phyloP scores from a whole-genome alignment of 92 coral and sea anemone genomes.

The Anthopleura xanthogrammica region DNA sequence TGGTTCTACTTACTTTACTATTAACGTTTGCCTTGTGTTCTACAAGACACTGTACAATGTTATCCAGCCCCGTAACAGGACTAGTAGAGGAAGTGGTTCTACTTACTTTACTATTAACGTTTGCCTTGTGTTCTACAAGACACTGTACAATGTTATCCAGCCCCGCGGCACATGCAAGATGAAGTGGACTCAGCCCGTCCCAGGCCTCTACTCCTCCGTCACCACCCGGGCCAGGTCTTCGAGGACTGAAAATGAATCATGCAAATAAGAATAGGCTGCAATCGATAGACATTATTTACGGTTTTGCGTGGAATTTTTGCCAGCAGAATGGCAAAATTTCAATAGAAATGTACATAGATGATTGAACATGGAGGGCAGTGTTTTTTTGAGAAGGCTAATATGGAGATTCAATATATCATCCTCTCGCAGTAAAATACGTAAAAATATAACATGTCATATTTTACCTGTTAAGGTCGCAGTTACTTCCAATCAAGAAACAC shows the following conservation, averaged over 20 bases:
- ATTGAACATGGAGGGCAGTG: too few relatives aligned
- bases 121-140: constrained; percentile 87
- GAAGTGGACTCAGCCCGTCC: constrained; percentile 96
- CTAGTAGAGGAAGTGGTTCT: background rate
- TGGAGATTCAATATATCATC: too few relatives aligned
- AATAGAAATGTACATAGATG: too few relatives aligned
- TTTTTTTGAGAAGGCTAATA: too few relatives aligned
- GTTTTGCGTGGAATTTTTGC: too few relatives aligned
- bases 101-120: constrained; percentile 89
- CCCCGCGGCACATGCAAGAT: constrained; percentile 86
- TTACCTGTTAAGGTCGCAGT: constrained; percentile 95
- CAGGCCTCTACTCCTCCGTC: constrained; percentile 99
- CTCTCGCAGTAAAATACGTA: background rate
- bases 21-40: too few relatives aligned
- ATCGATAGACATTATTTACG: too few relatives aligned
- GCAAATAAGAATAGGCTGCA: background rate
- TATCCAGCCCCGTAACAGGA: too few relatives aligned
- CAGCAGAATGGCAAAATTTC: too few relatives aligned
- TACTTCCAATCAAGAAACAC: constrained; percentile 81
- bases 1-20: constrained; percentile 15
- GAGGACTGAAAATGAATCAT: constrained; percentile 64
- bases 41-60: background rate
- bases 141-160: constrained; percentile 86
- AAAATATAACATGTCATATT: background rate
- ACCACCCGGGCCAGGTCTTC: constrained; percentile 94